Percentiles rank a stretch among this genome's conserved stretches.
phyloP scores from a whole-genome alignment of 2,888 invertebrate genomes.

The Standfussiana lucernea region DNA sequence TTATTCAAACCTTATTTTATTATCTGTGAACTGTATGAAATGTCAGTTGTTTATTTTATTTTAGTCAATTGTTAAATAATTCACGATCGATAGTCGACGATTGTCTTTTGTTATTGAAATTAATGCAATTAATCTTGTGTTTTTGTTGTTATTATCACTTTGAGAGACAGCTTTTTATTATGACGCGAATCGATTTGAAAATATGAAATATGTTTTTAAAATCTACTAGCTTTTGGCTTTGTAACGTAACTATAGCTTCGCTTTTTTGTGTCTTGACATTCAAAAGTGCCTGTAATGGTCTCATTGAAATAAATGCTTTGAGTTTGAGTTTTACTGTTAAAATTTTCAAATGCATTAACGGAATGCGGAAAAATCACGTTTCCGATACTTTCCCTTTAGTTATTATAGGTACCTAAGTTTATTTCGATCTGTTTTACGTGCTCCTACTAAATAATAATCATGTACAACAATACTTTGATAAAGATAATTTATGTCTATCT shows the following conservation, averaged over 20 bases:
- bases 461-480: neutral
- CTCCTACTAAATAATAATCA: neutral
- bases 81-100: conserved; percentile 63
- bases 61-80: conserved; percentile 67
- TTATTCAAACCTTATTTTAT: conserved; percentile 89
- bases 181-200: conserved; percentile 35
- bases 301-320: no score
- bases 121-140: conserved; percentile 85
- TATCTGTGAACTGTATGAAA: conserved; percentile 85
- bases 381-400: neutral
- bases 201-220: neutral
- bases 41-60: conserved; percentile 80
- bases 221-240: neutral
- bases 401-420: neutral
- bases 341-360: neutral
- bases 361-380: neutral
- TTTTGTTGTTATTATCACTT: conserved; percentile 62
- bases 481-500: conserved; percentile 46
- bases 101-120: conserved; percentile 82
- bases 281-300: no score
- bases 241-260: neutral
- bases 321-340: no score
- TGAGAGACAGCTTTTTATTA: conserved; percentile 43
- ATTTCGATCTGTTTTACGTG: neutral
- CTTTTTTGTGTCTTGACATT: no score